Evolutionary conservation across 2,888 invertebrate genomes (phyloP), one percentile per base, ranked within the genome.

Genomic region (Drosophila vallismaia): DNA sequence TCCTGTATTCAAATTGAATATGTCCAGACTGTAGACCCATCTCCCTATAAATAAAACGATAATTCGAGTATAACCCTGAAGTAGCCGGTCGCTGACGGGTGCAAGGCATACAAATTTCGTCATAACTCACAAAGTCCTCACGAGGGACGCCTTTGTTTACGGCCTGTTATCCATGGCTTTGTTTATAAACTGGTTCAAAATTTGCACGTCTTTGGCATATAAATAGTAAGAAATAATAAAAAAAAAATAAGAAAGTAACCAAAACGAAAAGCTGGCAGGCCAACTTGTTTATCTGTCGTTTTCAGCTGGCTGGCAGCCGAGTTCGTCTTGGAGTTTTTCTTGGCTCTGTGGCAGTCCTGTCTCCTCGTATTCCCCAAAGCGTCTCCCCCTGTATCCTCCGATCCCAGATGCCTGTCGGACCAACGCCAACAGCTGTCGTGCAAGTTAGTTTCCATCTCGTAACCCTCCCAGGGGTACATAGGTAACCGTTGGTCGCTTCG

Each of bases 131-230:
- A 51, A 24, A 69, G 10, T 64, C 44, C 57, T 42, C 62, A 31
- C 19, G 44, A 44, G 66, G 49, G 51, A 62, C 56, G 54, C 54
- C 45, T 72, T 62, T 64, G 55, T 59, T 67, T 63, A 62, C 49
- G 36, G 60, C 55, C 55, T 57, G 73, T 63, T 66, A 57, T 59
- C 66, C 53, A 70, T 57, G 64, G 71, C 71, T 73, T 86, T 86
- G 80, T 77, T 83, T 83, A 77, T 77, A 74, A 82, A 82, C 86
- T 82, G 84, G 86, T 83, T 83, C 86, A 86, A 79, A 83, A 75
- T 75, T 83, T 67, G 86, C 86, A 86, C 80, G 83, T 83, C 83
- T 83, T 54, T 79, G 79, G 81, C 84, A 81, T 80, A 83, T 63
- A 79, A 71, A 77, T 68, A 53, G 36, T 57, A 63, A 31, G 58